Evolutionary conservation across 2,888 invertebrate genomes (phyloP).

Genomic region (Amorpha juglandis): DNA sequence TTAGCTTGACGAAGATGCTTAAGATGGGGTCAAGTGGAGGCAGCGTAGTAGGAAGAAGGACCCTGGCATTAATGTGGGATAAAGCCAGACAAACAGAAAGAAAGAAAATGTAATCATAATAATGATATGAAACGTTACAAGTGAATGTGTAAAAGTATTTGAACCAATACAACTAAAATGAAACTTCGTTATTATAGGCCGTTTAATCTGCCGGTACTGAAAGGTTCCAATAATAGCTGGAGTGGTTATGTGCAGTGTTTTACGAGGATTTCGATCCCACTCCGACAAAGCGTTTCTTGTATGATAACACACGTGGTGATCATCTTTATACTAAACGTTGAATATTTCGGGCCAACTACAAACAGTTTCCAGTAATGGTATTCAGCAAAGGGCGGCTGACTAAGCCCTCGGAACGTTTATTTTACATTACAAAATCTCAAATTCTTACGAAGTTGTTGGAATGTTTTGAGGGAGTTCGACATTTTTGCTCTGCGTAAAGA

Average conservation of each 20-base stretch:
- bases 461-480: conserved; percentile 59
- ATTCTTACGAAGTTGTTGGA: conserved; percentile 60
- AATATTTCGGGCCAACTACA: conserved; percentile 21
- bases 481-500: conserved; percentile 58
- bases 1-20: no score
- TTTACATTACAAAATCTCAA: conserved; percentile 60
- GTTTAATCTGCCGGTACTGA: conserved; percentile 50
- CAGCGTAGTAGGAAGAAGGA: no score
- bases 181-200: conserved; percentile 52
- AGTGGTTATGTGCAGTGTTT: conserved; percentile 53
- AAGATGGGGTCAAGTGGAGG: no score
- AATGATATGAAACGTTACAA: not conserved
- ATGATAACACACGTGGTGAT: conserved; percentile 5
- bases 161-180: conserved; percentile 46
- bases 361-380: conserved; percentile 15
- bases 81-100: not conserved
- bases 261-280: conserved; percentile 35
- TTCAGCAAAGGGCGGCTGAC: conserved; percentile 22
- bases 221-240: conserved; percentile 67
- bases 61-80: no score
- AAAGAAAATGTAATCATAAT: not conserved
- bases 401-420: conserved; percentile 46
- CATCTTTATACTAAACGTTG: conserved; percentile 8
- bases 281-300: conserved; percentile 16
- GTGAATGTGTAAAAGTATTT: conserved; percentile 38